A percentile compares a stretch with the other conserved stretches of the same genome.
These are phyloP conservation scores for Callyntrura sp. DNA, from an alignment of 2,888 invertebrate genomes.

Conservation along the genomic window DNA sequence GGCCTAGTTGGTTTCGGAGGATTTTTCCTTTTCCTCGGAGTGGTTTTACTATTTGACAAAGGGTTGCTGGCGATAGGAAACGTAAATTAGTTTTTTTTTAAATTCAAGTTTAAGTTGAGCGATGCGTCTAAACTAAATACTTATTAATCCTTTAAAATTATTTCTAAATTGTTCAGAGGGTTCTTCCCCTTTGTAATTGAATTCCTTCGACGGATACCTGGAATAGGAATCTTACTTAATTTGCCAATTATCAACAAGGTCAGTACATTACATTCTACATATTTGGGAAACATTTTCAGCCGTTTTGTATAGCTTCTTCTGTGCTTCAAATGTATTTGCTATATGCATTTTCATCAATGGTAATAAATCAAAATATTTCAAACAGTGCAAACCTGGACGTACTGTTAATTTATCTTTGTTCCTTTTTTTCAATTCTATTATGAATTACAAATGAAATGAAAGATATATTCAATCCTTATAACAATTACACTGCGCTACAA, in stretches of 20 bases:
- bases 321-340: not conserved
- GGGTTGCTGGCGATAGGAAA: constrained; percentile 99
- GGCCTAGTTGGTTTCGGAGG: constrained; percentile 98
- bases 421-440: too few relatives aligned
- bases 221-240: constrained; percentile 94
- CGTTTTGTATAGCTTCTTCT: not conserved
- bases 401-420: too few relatives aligned
- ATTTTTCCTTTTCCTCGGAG: constrained; percentile 97
- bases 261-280: constrained; percentile 85
- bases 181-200: constrained; percentile 98
- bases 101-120: too few relatives aligned
- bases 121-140: too few relatives aligned
- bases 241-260: constrained; percentile 95
- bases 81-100: constrained; percentile 90
- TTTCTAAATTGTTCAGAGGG: constrained; percentile 94
- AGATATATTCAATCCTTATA: too few relatives aligned
- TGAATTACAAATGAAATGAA: too few relatives aligned
- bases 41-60: constrained; percentile 97
- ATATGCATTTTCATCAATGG: not conserved
- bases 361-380: not conserved
- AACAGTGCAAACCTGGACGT: too few relatives aligned
- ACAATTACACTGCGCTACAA: too few relatives aligned
- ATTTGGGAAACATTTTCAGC: not conserved
- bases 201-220: constrained; percentile 96
- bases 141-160: too few relatives aligned